Conservation (phyloP, 2,113 vertebrate genomes). For the Oncorhynchus masou region DNA sequence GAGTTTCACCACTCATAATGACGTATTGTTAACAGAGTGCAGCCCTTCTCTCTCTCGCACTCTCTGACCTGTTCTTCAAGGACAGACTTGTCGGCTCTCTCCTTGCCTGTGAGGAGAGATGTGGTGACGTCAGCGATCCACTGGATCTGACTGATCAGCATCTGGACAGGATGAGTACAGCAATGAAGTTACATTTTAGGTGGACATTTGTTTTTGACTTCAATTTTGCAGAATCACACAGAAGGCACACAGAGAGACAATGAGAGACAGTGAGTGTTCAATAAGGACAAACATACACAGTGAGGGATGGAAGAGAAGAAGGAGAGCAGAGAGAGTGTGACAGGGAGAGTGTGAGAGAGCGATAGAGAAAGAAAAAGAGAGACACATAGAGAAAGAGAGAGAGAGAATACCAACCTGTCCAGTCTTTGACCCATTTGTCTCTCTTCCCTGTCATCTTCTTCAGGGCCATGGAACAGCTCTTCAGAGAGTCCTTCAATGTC, state of each 20-base stretch:
- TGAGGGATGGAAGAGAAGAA: too few relatives aligned
- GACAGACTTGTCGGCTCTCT: constrained; percentile 76
- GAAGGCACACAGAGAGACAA: too few relatives aligned
- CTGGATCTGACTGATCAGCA: constrained; percentile 88
- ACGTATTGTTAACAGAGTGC: not conserved
- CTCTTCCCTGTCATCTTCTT: constrained; percentile 79
- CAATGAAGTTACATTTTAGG: not conserved
- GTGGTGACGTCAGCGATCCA: constrained; percentile 86
- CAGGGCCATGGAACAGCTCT: constrained; percentile 71
- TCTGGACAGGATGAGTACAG: constrained; percentile 46
- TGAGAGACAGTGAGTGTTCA: too few relatives aligned
- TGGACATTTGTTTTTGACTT: too few relatives aligned
- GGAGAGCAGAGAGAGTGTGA: too few relatives aligned
- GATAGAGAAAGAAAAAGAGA: not conserved
- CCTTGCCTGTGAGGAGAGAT: constrained; percentile 74
- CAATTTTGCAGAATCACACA: too few relatives aligned
- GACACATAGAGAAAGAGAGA: not conserved
- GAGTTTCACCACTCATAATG: not conserved
- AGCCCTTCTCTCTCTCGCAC: not conserved
- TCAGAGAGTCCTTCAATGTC: constrained; percentile 77
- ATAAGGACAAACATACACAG: too few relatives aligned
- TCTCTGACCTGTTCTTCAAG: constrained; percentile 82
- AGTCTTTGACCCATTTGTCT: constrained; percentile 86
- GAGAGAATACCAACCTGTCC: constrained; percentile 75
- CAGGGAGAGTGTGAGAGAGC: not conserved